These are phyloP conservation scores for Ameiurus melas DNA, from an alignment of 2,113 vertebrate species.

Conservation along the genomic window DNA sequence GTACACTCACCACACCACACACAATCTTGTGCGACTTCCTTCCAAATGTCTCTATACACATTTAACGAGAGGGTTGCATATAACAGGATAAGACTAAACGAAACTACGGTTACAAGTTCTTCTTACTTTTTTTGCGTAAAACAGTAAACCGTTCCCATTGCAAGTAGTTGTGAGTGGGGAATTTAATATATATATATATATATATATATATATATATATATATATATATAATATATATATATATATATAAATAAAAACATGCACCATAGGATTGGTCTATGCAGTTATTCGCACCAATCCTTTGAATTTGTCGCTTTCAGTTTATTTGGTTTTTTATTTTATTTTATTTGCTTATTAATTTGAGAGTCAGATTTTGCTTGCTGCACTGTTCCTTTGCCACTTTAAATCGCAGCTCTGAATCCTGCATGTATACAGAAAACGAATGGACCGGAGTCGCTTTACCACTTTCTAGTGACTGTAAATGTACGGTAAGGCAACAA, in stretches of 20 bases:
- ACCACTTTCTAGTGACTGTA: neutral
- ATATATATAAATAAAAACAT: neutral
- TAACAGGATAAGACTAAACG: neutral
- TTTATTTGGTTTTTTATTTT: neutral
- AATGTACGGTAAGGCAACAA: neutral
- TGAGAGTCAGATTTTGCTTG: neutral
- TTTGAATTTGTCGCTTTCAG: neutral
- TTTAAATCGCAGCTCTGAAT: neutral
- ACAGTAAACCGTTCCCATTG: neutral
- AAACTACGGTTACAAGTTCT: neutral
- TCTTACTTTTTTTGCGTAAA: neutral
- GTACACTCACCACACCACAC: neutral
- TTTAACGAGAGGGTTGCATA: neutral
- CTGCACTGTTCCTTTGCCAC: neutral
- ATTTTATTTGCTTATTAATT: neutral
- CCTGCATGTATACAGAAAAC: neutral
- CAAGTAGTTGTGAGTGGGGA: neutral
- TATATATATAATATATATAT: no score
- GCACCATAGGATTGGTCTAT: neutral
- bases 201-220: no score
- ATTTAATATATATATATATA: neutral
- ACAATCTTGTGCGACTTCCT: no score
- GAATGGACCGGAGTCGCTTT: neutral
- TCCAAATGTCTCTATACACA: neutral
- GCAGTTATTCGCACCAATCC: neutral